A percentile compares a stretch with the other conserved stretches of the same genome.
Evolutionary conservation across 2,113 vertebrate species (phyloP).

Genomic region (Quiscalus mexicanus): DNA sequence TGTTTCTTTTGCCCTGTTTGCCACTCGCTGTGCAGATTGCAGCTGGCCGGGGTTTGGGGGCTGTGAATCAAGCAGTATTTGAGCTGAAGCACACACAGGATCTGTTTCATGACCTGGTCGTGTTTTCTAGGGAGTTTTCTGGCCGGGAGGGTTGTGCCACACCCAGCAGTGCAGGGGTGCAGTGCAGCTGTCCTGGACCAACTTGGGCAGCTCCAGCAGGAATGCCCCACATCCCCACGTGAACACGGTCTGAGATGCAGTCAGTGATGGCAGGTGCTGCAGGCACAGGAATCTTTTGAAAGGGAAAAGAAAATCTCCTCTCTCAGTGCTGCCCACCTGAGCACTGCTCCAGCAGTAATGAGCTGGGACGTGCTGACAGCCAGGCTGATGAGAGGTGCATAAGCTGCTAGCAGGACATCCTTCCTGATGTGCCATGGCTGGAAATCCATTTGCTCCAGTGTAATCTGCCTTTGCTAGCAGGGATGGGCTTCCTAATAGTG

Average conservation of each 20-base stretch:
- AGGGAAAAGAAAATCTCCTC: not conserved
- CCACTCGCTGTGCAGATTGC: fast-evolving
- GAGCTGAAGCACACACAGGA: not conserved
- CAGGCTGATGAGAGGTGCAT: not conserved
- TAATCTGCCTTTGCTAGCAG: not conserved
- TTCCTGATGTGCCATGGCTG: not conserved
- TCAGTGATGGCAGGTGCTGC: not conserved
- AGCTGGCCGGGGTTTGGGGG: not conserved
- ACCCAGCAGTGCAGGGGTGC: not conserved
- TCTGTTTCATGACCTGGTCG: fast-evolving
- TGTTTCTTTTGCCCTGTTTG: not conserved
- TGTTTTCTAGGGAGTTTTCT: not conserved
- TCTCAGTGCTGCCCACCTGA: not conserved
- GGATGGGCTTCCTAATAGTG: not conserved
- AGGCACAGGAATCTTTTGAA: not conserved
- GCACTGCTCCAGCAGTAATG: not conserved
- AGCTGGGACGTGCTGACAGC: not conserved
- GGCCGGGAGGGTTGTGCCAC: not conserved
- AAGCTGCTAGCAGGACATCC: not conserved
- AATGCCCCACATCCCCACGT: fast-evolving
- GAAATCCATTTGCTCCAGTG: not conserved
- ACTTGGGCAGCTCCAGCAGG: not conserved
- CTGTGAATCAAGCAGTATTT: no score
- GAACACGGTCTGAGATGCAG: fast-evolving
- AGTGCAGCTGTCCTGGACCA: not conserved